These are phyloP conservation scores for Callipepla californica DNA, from an alignment of 2,113 vertebrate species.

Conservation along the genomic window DNA sequence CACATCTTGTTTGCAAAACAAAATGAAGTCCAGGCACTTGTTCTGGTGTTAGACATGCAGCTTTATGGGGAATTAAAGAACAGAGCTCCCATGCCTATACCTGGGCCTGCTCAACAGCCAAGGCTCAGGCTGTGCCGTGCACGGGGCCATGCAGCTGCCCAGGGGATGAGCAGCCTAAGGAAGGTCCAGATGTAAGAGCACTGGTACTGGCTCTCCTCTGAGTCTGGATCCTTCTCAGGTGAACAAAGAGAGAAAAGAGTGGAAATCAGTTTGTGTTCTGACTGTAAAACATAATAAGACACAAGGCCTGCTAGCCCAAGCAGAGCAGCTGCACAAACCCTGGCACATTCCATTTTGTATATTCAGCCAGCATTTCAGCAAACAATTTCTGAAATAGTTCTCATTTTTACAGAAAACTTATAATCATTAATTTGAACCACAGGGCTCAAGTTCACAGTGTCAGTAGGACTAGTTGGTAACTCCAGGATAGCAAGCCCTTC, in stretches of 20 bases:
- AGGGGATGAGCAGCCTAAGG: neutral
- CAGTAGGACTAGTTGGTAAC: neutral
- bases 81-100: accelerated
- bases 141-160: no score
- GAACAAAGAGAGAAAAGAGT: neutral
- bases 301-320: neutral
- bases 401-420: neutral
- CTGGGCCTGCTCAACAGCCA: neutral
- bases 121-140: accelerated
- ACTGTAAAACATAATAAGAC: neutral
- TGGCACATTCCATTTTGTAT: neutral
- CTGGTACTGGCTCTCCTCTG: neutral
- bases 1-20: neutral
- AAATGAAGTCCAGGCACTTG: neutral
- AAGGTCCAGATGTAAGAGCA: neutral
- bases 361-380: neutral
- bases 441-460: neutral
- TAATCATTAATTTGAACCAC: neutral
- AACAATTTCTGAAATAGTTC: neutral
- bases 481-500: neutral
- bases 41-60: neutral
- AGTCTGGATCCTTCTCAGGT: neutral
- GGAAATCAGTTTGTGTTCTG: neutral
- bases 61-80: neutral
- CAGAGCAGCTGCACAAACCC: neutral